phyloP scores from a whole-genome alignment of 2,888 invertebrate species.

The Andrena minutula region DNA sequence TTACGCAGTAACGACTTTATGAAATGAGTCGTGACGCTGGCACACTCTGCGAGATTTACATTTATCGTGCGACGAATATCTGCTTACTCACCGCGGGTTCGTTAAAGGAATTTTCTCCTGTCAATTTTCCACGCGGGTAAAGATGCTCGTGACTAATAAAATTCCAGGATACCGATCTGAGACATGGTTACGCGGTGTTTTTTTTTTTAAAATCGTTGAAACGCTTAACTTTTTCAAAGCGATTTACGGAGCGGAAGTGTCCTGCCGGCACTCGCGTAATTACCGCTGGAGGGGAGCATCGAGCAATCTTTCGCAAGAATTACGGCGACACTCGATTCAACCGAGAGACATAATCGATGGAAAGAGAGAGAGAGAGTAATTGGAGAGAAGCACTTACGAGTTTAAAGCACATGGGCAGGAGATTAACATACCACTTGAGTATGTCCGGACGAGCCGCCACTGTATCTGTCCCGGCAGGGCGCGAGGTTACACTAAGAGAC shows the following conservation, averaged over 20 bases:
- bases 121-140: too few relatives aligned
- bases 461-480: constrained; percentile 11
- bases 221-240: background rate
- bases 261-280: background rate
- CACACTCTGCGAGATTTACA: constrained; percentile 8
- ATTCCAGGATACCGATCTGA: background rate
- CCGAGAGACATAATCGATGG: background rate
- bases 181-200: background rate
- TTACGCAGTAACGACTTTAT: constrained; percentile 29
- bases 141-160: background rate
- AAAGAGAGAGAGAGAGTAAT: background rate
- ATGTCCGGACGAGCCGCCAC: background rate
- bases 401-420: background rate
- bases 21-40: background rate
- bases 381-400: background rate
- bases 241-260: background rate
- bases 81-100: constrained; percentile 25
- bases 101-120: background rate
- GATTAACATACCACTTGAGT: background rate
- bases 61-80: constrained; percentile 11
- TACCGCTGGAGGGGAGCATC: background rate
- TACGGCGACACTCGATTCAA: background rate
- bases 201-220: too few relatives aligned
- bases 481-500: constrained; percentile 1
- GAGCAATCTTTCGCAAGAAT: background rate